Evolutionary conservation across 2,888 invertebrate species (phyloP).

Genomic region (Perdita meconis): DNA sequence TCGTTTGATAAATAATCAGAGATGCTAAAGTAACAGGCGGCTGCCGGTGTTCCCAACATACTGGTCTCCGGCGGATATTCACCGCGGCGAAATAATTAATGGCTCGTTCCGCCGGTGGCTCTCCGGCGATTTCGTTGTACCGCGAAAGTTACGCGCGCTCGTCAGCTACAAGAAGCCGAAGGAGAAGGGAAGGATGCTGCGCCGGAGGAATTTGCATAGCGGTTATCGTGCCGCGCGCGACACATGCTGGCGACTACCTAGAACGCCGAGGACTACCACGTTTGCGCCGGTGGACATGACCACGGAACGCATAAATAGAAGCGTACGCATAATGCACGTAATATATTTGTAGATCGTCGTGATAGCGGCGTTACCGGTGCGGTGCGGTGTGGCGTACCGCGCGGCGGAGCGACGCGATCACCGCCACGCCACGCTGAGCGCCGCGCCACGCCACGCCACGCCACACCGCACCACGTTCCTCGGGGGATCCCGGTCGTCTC

Average conservation of each 20-base stretch:
- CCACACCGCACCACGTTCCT: conserved; percentile 36
- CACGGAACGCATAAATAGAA: conserved; percentile 76
- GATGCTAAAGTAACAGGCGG: conserved; percentile 13
- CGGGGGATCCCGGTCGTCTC: conserved; percentile 45
- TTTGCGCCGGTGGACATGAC: conserved; percentile 64
- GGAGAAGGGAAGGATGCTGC: conserved; percentile 44
- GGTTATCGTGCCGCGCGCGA: conserved; percentile 68
- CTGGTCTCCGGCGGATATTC: conserved; percentile 19
- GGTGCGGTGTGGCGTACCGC: conserved; percentile 51
- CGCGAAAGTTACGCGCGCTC: conserved; percentile 47
- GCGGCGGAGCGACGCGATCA: conserved; percentile 42
- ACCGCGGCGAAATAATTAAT: conserved; percentile 50
- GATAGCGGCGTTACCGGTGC: conserved; percentile 54
- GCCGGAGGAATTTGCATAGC: conserved; percentile 72
- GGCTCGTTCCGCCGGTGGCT: conserved; percentile 29
- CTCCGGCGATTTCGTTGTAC: conserved; percentile 38
- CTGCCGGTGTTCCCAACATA: not conserved
- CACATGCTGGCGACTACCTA: conserved; percentile 59
- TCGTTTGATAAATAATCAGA: conserved; percentile 54
- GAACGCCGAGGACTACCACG: conserved; percentile 55
- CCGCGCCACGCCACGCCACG: conserved; percentile 35
- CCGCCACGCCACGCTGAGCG: conserved; percentile 25
- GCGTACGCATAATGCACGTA: conserved; percentile 75
- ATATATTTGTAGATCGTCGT: conserved; percentile 79
- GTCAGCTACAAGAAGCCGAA: conserved; percentile 22